Conservation (phyloP, 2,888 invertebrate genomes). For the Oscheius myriophilus region DNA sequence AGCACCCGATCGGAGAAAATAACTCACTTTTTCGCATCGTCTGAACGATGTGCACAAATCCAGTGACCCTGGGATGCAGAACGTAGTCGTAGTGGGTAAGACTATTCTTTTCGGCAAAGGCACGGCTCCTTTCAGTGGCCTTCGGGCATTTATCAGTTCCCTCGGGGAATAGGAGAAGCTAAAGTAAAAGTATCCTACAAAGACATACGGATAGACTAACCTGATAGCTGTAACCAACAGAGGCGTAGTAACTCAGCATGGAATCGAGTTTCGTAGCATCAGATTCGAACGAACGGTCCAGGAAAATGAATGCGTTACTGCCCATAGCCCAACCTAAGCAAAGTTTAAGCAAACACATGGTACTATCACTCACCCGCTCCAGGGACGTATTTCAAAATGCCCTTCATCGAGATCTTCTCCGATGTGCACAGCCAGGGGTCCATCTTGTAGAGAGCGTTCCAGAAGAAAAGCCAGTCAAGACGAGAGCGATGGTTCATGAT, state of each 20-base stretch:
- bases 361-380: slow-evolving; percentile 46
- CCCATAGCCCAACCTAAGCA: slow-evolving; percentile 82
- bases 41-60: slow-evolving; percentile 76
- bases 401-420: slow-evolving; percentile 84
- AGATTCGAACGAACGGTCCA: slow-evolving; percentile 83
- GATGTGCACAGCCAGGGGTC: slow-evolving; percentile 73
- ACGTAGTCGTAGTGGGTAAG: slow-evolving; percentile 80
- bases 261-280: slow-evolving; percentile 80
- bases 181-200: slow-evolving; percentile 56
- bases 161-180: slow-evolving; percentile 85
- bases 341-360: neutral
- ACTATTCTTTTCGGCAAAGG: slow-evolving; percentile 77
- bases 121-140: slow-evolving; percentile 80
- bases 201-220: slow-evolving; percentile 50
- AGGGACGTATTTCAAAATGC: slow-evolving; percentile 59
- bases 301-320: slow-evolving; percentile 83
- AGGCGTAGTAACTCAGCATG: slow-evolving; percentile 81
- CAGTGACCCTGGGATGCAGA: slow-evolving; percentile 87
- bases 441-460: slow-evolving; percentile 84
- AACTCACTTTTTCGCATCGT: slow-evolving; percentile 74
- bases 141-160: slow-evolving; percentile 84
- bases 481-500: slow-evolving; percentile 84
- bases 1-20: neutral
- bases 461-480: slow-evolving; percentile 89
- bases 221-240: slow-evolving; percentile 77